These are phyloP conservation scores for Phoxinus phoxinus DNA, from an alignment of 2,113 vertebrate species.

Conservation along the genomic window DNA sequence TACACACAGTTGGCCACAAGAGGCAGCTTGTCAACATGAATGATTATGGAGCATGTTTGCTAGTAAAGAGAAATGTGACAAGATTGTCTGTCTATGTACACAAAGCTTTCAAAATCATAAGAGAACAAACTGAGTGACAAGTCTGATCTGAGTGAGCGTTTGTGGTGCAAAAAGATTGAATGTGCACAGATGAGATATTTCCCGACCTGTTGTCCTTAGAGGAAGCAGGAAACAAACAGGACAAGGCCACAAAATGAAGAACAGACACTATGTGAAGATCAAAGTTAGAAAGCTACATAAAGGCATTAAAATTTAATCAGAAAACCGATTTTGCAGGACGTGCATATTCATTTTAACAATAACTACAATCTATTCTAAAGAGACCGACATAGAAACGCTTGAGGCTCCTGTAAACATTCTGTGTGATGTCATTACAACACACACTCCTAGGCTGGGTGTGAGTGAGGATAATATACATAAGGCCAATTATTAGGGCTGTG, in stretches of 20 bases:
- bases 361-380: background rate
- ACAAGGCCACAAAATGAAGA: constrained; percentile 37
- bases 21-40: constrained; percentile 8
- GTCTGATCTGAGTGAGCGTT: background rate
- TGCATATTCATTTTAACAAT: background rate
- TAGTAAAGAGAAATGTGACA: background rate
- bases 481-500: too few species aligned
- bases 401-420: background rate
- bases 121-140: background rate
- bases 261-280: background rate
- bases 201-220: background rate
- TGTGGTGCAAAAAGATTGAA: background rate
- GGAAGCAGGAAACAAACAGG: constrained; percentile 43
- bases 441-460: background rate
- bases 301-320: background rate
- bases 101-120: background rate
- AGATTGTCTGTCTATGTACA: background rate
- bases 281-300: background rate
- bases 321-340: background rate
- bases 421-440: background rate
- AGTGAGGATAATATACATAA: background rate
- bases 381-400: background rate
- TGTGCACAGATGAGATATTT: constrained; percentile 23
- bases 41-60: background rate
- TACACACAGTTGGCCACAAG: background rate